Evolutionary conservation across 2,888 invertebrate genomes (phyloP), one percentile per base, ranked within the genome.

Genomic region (Meiosimyza platycephala): DNA sequence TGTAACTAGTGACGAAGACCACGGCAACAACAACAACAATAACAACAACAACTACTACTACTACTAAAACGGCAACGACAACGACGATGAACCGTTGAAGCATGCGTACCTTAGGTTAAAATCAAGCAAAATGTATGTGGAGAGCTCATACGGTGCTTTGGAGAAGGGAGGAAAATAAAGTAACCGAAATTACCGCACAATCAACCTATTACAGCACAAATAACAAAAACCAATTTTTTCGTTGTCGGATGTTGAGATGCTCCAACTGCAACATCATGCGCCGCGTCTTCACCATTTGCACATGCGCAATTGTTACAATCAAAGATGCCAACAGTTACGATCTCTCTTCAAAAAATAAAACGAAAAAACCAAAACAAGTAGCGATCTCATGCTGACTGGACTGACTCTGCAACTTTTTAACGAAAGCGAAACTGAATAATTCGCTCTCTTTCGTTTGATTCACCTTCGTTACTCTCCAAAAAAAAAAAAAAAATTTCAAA

Each of bases 171-270:
- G 28, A 62, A 33, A 63, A 40, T 40, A 54, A 16, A 51, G 28
- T 63, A 62, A 48, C 48, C 16, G 51, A 77, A 84, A 84, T 83
- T 83, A 83, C 82, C 80, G 82, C 84, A 83, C 83, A 84, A 83
- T 81, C 82, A 80, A 81, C 80, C 78, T 82, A 84, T 83, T 83
- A 84, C 82, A 75, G 83, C 83, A 82, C 78, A 65, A 73, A 52
- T 6, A 66, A 18, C 71, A 40, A 18, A 18, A 74, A 52, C 74
- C 77, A 71, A 80, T 40, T 80, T 82, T 82, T 79, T 81, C 80
- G 79, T 75, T 80, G 82, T 78, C 79, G 80, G 81, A 81, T 80
- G 76, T 81, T 72, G 75, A 66, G 72, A 74, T 75, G 72, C 70
- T 73, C 72, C 74, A 74, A 70, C 76, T 71, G 47, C 74, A 59